phyloP scores from a whole-genome alignment of 37 sponge, comb jelly and placozoan species.

The Axinella damicornis region DNA sequence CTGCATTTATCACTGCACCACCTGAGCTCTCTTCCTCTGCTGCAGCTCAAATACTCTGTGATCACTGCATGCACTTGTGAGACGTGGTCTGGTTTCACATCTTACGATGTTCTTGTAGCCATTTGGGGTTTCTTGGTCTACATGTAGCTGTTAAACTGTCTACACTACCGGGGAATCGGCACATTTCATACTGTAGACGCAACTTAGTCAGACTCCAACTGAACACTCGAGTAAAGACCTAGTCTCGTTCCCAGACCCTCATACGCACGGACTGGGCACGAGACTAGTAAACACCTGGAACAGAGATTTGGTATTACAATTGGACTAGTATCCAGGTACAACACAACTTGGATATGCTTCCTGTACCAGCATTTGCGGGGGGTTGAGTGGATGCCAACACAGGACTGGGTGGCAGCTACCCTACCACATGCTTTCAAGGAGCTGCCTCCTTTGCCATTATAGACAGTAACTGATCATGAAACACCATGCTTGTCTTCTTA shows the following conservation, averaged over 20 bases:
- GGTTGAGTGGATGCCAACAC: slow-evolving; percentile 35
- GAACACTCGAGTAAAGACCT: slow-evolving; percentile 5
- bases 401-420: slow-evolving; percentile 20
- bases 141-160: no score
- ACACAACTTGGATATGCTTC: slow-evolving; percentile 41
- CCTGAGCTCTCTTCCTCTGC: no score
- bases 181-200: no score
- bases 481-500: slow-evolving; percentile 18
- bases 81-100: no score
- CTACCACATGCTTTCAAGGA: slow-evolving; percentile 30
- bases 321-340: slow-evolving; percentile 6
- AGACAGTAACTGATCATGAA: slow-evolving; percentile 44
- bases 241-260: no score
- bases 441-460: slow-evolving; percentile 45
- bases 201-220: slow-evolving; percentile 4
- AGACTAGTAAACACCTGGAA: slow-evolving; percentile 4
- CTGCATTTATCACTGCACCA: no score
- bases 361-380: slow-evolving; percentile 22
- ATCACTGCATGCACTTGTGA: no score
- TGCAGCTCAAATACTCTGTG: background rate
- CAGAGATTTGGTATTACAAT: slow-evolving; percentile 34
- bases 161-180: no score
- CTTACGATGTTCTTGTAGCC: no score
- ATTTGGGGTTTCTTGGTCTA: no score
- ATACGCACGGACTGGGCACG: no score